Percentiles rank a stretch among this genome's conserved stretches.
Evolutionary conservation across 2,113 vertebrate genomes (phyloP).

Genomic region (Procavia capensis): DNA sequence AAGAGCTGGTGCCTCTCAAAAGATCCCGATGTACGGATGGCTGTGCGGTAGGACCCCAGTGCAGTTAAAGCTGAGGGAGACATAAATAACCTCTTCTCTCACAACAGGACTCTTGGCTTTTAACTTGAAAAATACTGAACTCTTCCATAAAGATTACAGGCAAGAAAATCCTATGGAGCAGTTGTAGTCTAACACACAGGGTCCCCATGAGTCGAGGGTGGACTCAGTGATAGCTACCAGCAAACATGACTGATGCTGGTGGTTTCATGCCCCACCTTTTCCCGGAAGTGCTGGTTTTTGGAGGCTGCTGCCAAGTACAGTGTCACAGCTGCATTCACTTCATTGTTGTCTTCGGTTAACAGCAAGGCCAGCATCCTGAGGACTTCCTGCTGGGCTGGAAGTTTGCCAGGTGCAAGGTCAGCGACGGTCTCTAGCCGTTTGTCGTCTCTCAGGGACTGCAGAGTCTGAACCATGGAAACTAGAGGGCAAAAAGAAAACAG

Average conservation of each 20-base stretch:
- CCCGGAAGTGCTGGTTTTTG: constrained; percentile 90
- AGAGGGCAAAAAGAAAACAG: constrained; percentile 31
- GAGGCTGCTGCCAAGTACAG: constrained; percentile 90
- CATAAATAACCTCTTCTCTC: not conserved
- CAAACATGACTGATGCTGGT: not conserved
- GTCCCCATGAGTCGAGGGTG: not conserved
- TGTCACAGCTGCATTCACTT: constrained; percentile 89
- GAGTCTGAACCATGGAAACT: constrained; percentile 90
- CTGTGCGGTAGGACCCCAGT: not conserved
- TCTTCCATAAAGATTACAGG: not conserved
- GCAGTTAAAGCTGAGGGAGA: not conserved
- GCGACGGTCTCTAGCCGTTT: constrained; percentile 87
- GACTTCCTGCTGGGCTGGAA: constrained; percentile 90
- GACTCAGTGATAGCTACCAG: not conserved
- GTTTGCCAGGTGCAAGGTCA: constrained; percentile 86
- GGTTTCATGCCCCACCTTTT: constrained; percentile 89
- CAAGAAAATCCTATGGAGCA: not conserved
- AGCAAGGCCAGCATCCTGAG: constrained; percentile 92
- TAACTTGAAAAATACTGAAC: not conserved
- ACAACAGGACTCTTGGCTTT: not conserved
- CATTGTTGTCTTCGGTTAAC: constrained; percentile 89
- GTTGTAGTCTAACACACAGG: not conserved
- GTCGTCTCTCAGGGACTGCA: constrained; percentile 87
- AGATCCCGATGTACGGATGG: not conserved
- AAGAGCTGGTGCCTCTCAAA: not conserved